phyloP scores from a whole-genome alignment of 2,113 vertebrate genomes.

The Mandrillus leucophaeus region DNA sequence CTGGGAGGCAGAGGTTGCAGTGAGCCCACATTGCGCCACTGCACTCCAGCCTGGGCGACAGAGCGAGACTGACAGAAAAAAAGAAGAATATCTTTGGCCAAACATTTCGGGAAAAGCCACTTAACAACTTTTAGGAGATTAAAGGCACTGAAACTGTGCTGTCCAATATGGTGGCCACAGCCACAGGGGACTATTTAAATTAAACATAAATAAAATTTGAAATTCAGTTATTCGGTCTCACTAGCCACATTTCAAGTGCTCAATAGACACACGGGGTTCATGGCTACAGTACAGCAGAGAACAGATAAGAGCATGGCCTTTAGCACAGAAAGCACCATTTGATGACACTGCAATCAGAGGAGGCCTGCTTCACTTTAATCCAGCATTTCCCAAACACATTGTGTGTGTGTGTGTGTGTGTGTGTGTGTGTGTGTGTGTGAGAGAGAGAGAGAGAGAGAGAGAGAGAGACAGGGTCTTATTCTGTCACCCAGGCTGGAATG shows the following conservation, averaged over 20 bases:
- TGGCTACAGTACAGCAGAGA: background rate
- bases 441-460: no score
- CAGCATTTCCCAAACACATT: background rate
- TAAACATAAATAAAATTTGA: background rate
- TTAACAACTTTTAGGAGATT: background rate
- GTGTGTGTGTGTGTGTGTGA: no score
- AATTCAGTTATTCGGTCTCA: background rate
- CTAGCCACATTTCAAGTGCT: background rate
- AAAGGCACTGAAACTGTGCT: background rate
- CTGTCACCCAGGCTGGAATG: background rate
- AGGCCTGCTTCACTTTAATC: background rate
- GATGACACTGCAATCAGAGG: background rate
- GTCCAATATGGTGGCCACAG: background rate
- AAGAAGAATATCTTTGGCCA: background rate
- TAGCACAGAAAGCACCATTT: background rate
- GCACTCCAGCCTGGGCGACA: no score
- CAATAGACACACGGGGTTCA: fast-evolving
- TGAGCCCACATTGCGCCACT: no score
- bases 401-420: no score
- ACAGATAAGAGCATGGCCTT: background rate
- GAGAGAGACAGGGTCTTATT: background rate
- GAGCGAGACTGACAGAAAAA: background rate
- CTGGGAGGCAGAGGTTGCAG: no score
- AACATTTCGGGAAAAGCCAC: background rate
- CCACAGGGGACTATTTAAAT: background rate